These are phyloP conservation scores for Cephus sareptanus DNA, from an alignment of 2,888 invertebrate genomes.

Conservation along the genomic window DNA sequence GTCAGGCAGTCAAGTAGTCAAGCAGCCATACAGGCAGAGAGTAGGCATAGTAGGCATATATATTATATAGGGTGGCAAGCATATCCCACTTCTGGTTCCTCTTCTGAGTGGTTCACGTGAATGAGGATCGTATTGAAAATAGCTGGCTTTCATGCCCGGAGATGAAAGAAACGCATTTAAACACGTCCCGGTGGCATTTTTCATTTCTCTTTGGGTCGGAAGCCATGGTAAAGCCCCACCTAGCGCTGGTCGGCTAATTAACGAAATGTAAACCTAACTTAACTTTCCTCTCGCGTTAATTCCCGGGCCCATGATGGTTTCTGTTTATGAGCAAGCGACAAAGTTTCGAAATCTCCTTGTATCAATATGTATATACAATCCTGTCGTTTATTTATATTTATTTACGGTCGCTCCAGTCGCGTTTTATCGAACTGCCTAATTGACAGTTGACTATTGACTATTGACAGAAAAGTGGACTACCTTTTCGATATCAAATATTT, in stretches of 20 bases:
- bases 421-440: background rate
- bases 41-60: background rate
- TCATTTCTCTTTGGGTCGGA: background rate
- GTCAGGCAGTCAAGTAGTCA: background rate
- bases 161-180: constrained; percentile 36
- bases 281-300: background rate
- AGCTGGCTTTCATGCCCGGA: constrained; percentile 7
- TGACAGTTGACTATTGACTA: background rate
- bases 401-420: background rate
- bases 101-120: background rate
- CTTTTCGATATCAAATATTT: background rate
- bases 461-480: background rate
- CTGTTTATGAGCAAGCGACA: background rate
- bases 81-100: constrained; percentile 1
- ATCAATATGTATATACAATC: background rate
- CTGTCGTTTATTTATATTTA: background rate
- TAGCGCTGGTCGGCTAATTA: constrained; percentile 11
- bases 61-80: background rate
- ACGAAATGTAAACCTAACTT: constrained; percentile 17
- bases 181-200: constrained; percentile 22
- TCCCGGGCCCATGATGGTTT: background rate
- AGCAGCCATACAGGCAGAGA: background rate
- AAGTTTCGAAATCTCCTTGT: background rate
- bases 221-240: background rate
- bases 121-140: constrained; percentile 9